Evolutionary conservation across 2,113 vertebrate species (phyloP).

Genomic region (Lanius collurio): DNA sequence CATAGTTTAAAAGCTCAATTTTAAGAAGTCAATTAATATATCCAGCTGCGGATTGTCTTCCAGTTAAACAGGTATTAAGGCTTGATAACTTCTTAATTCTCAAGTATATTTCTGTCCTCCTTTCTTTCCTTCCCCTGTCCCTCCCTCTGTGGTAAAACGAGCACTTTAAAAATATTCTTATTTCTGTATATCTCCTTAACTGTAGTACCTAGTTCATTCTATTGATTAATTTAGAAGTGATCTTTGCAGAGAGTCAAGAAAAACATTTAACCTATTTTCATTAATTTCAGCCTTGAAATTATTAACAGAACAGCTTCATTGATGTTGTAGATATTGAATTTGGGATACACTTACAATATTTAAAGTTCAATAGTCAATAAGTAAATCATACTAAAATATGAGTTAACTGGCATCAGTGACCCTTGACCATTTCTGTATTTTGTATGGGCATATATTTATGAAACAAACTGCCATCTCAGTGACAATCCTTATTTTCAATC

Average conservation of each 20-base stretch:
- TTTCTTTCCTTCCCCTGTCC: not conserved
- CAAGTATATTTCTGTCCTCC: not conserved
- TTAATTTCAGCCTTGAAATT: not conserved
- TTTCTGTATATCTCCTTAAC: not conserved
- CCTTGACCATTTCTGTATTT: not conserved
- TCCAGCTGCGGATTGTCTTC: not conserved
- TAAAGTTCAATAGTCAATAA: not conserved
- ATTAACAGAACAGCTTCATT: not conserved
- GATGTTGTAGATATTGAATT: not conserved
- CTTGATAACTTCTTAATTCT: not conserved
- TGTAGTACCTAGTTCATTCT: not conserved
- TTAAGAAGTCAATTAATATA: not conserved
- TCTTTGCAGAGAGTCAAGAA: not conserved
- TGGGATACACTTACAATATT: not conserved
- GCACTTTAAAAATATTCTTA: not conserved
- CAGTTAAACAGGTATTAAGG: not conserved
- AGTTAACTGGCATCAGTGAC: not conserved
- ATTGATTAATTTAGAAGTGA: not conserved
- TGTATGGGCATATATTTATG: not conserved
- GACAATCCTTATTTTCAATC: not conserved
- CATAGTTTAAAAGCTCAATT: not conserved
- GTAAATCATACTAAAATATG: not conserved
- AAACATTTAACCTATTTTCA: not conserved
- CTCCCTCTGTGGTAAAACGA: not conserved
- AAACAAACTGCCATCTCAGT: not conserved